Percentiles rank a stretch among this genome's conserved stretches.
phyloP scores from a whole-genome alignment of 2,888 invertebrate species.

The Sarcophaga rosellei region DNA sequence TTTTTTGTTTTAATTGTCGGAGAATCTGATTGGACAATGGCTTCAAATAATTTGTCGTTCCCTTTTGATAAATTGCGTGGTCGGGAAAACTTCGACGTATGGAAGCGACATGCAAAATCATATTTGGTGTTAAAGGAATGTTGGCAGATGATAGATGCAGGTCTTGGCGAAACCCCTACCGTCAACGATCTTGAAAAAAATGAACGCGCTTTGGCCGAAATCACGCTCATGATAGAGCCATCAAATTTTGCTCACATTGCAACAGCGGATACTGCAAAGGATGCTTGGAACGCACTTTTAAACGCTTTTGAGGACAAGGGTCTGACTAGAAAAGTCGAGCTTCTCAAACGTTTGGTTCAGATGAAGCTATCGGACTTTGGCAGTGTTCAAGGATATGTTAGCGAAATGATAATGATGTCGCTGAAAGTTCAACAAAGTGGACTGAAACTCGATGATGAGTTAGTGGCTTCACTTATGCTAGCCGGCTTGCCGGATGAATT shows the following conservation, averaged over 20 bases:
- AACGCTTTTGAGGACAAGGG: slow-evolving; percentile 23
- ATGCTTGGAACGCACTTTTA: slow-evolving; percentile 64
- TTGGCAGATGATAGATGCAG: background rate
- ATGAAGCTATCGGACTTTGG: slow-evolving; percentile 59
- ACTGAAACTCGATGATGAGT: slow-evolving; percentile 61
- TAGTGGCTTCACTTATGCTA: slow-evolving; percentile 61
- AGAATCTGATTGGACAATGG: no score
- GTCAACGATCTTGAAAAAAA: slow-evolving; percentile 46
- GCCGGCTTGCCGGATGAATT: slow-evolving; percentile 59
- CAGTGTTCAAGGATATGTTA: slow-evolving; percentile 62
- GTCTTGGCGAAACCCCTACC: background rate
- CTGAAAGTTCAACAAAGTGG: slow-evolving; percentile 53
- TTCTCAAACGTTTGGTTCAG: slow-evolving; percentile 45
- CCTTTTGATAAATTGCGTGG: slow-evolving; percentile 34
- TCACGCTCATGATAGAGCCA: slow-evolving; percentile 68
- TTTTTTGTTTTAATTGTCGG: no score
- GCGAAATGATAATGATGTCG: slow-evolving; percentile 56
- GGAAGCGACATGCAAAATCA: slow-evolving; percentile 26
- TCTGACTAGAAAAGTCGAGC: background rate
- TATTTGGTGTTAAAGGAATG: slow-evolving; percentile 20
- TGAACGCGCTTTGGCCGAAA: slow-evolving; percentile 66
- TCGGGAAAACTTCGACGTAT: slow-evolving; percentile 23
- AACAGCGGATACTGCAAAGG: slow-evolving; percentile 56
- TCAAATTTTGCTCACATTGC: slow-evolving; percentile 67
- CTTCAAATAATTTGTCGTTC: slow-evolving; percentile 10